Evolutionary conservation across 2,888 invertebrate species (phyloP).

Genomic region (Cerastis leucographa): DNA sequence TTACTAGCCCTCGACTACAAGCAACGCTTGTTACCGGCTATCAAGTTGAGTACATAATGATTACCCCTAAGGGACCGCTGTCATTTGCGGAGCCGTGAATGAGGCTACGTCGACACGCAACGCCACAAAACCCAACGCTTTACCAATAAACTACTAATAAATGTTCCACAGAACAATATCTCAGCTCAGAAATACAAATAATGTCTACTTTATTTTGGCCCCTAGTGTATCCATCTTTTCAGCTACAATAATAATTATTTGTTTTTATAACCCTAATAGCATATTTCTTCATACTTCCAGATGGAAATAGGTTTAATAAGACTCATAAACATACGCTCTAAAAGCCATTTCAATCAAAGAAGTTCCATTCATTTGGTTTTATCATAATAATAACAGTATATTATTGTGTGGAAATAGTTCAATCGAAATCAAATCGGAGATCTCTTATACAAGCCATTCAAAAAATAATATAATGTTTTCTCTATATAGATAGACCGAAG

Average conservation of each 20-base stretch:
- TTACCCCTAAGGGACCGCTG: slow-evolving; percentile 54
- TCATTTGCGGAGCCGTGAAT: slow-evolving; percentile 60
- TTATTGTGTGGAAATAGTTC: slow-evolving; percentile 16
- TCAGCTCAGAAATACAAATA: slow-evolving; percentile 11
- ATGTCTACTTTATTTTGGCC: slow-evolving; percentile 19
- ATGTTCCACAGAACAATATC: slow-evolving; percentile 32
- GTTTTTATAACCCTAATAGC: slow-evolving; percentile 30
- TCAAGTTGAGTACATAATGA: slow-evolving; percentile 61
- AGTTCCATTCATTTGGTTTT: slow-evolving; percentile 11
- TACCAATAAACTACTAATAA: slow-evolving; percentile 40
- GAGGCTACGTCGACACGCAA: slow-evolving; percentile 59
- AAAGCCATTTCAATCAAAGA: slow-evolving; percentile 32
- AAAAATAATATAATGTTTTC: slow-evolving; percentile 47
- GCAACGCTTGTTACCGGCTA: slow-evolving; percentile 53
- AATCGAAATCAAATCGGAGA: slow-evolving; percentile 33
- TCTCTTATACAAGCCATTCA: slow-evolving; percentile 37
- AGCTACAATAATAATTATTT: slow-evolving; percentile 29
- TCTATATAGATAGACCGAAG: slow-evolving; percentile 9
- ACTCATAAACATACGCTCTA: slow-evolving; percentile 15
- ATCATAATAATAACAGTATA: slow-evolving; percentile 24
- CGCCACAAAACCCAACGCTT: slow-evolving; percentile 27
- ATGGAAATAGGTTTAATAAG: slow-evolving; percentile 16
- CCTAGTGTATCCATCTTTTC: slow-evolving; percentile 17
- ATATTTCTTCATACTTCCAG: slow-evolving; percentile 34
- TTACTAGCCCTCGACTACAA: slow-evolving; percentile 27